phyloP scores from a whole-genome alignment of 2,888 invertebrate genomes.

The Melanostoma scalare region DNA sequence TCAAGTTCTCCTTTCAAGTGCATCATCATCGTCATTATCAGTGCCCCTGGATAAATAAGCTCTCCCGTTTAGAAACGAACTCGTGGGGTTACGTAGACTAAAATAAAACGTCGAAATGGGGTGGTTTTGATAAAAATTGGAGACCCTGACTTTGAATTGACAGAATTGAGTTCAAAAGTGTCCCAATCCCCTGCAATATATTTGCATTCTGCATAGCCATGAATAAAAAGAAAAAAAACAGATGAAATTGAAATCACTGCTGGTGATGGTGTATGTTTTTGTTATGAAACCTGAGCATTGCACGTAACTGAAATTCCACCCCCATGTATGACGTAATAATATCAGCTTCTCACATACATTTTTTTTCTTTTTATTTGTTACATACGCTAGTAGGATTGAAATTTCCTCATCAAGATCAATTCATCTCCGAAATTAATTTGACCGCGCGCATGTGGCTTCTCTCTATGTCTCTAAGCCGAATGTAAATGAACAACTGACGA shows the following conservation, averaged over 20 bases:
- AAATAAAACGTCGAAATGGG: background rate
- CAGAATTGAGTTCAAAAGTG: slow-evolving; percentile 42
- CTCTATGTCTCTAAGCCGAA: slow-evolving; percentile 18
- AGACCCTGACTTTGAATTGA: slow-evolving; percentile 53
- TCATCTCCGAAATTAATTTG: slow-evolving; percentile 72
- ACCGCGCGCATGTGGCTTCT: slow-evolving; percentile 63
- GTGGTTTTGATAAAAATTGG: slow-evolving; percentile 29
- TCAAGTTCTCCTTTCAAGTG: too few relatives aligned
- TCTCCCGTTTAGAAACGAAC: too few relatives aligned
- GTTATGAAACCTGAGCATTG: too few relatives aligned
- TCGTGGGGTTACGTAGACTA: too few relatives aligned
- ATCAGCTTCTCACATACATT: slow-evolving; percentile 26
- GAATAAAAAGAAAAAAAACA: background rate
- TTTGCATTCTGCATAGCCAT: background rate
- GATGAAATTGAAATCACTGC: background rate
- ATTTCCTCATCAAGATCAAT: slow-evolving; percentile 73
- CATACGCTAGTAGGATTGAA: slow-evolving; percentile 64
- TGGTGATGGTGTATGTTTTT: too few relatives aligned
- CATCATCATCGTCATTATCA: too few relatives aligned
- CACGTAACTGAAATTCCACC: slow-evolving; percentile 11
- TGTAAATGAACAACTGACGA: slow-evolving; percentile 44
- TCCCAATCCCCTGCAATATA: slow-evolving; percentile 4
- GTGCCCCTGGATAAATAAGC: too few relatives aligned
- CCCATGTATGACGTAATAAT: slow-evolving; percentile 36
- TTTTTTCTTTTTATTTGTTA: slow-evolving; percentile 4